Conservation (phyloP, 2,888 invertebrate genomes). For the Rhingia campestris region DNA sequence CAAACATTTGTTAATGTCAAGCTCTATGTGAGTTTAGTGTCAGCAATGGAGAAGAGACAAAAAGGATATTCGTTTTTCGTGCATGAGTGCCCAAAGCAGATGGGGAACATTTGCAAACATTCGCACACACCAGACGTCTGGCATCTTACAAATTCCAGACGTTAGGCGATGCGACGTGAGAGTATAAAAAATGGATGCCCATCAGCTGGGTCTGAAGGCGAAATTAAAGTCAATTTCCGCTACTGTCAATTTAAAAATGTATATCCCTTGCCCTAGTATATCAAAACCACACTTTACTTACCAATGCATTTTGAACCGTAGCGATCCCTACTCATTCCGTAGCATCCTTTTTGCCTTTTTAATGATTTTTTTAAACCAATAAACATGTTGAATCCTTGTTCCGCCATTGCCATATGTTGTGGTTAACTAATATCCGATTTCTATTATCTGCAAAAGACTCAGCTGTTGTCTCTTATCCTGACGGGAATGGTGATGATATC, state of each 20-base stretch:
- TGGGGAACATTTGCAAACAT: slow-evolving; percentile 37
- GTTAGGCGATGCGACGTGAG: slow-evolving; percentile 9
- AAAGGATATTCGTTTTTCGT: slow-evolving; percentile 9
- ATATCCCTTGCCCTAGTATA: slow-evolving; percentile 42
- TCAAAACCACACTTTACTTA: slow-evolving; percentile 32
- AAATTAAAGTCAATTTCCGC: slow-evolving; percentile 57
- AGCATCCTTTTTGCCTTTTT: slow-evolving; percentile 6
- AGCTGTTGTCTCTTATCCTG: slow-evolving; percentile 57
- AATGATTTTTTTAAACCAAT: slow-evolving; percentile 47
- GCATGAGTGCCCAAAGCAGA: slow-evolving; percentile 30
- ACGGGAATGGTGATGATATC: slow-evolving; percentile 62
- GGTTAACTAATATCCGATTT: slow-evolving; percentile 65
- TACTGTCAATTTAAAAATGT: slow-evolving; percentile 55
- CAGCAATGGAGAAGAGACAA: slow-evolving; percentile 7
- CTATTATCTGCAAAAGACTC: slow-evolving; percentile 24
- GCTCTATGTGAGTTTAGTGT: slow-evolving; percentile 31
- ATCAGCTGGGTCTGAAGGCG: slow-evolving; percentile 17
- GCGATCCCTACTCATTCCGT: neutral
- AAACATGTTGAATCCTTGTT: slow-evolving; percentile 49
- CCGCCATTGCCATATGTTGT: slow-evolving; percentile 62
- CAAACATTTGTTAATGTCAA: slow-evolving; percentile 61
- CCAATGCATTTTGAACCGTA: slow-evolving; percentile 26
- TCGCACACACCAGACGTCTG: slow-evolving; percentile 33
- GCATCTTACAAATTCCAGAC: slow-evolving; percentile 50
- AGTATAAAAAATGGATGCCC: slow-evolving; percentile 32